Evolutionary conservation across 2,797 vertebrate species (phyloP).

Genomic region (Pangasius djambal): DNA sequence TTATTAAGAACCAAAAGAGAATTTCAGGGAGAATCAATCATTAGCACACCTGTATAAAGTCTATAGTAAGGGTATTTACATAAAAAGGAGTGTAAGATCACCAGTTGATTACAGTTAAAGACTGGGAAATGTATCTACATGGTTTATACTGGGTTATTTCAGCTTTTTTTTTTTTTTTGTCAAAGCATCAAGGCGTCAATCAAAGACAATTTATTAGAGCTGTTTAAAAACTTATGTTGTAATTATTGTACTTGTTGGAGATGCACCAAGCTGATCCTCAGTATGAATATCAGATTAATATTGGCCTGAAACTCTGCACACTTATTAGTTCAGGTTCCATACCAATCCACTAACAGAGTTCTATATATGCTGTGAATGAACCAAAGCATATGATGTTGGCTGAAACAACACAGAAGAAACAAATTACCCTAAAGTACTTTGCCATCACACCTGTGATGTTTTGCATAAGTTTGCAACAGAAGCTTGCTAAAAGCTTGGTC

Average conservation of each 20-base stretch:
- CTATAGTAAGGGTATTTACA: neutral
- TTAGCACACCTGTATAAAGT: neutral
- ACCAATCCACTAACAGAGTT: neutral
- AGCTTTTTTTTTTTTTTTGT: neutral
- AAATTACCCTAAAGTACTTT: neutral
- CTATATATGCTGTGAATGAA: neutral
- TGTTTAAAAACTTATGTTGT: neutral
- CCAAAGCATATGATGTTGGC: neutral
- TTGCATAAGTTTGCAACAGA: slow-evolving; percentile 16
- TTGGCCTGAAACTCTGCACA: neutral
- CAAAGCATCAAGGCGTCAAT: neutral
- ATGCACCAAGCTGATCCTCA: neutral
- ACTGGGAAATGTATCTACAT: neutral
- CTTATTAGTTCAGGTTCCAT: neutral
- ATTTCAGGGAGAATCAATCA: neutral
- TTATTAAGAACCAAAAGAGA: neutral
- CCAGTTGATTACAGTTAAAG: neutral
- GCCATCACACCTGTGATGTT: slow-evolving; percentile 7
- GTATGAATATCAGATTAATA: neutral
- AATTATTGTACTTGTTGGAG: neutral
- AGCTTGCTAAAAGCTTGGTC: slow-evolving; percentile 1
- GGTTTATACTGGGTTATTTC: neutral
- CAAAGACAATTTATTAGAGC: neutral
- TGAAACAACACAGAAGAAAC: neutral
- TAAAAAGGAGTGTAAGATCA: neutral